Evolutionary conservation across 2,113 vertebrate genomes (phyloP).

Genomic region (Siniperca knerii): DNA sequence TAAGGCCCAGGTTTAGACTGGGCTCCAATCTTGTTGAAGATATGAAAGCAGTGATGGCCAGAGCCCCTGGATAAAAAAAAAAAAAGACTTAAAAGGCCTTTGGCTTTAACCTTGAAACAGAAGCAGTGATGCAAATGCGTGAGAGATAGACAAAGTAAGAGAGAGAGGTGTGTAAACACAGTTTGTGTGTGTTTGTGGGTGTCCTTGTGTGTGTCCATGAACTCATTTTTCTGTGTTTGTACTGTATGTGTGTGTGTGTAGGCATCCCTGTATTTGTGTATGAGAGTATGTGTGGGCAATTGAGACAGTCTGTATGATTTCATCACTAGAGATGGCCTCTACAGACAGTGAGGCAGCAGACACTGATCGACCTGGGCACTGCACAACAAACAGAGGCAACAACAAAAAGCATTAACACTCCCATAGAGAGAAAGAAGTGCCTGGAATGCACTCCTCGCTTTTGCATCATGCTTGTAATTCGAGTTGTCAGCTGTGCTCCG

Average conservation of each 20-base stretch:
- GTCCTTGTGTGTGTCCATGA: slow-evolving; percentile 30
- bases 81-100: slow-evolving; percentile 38
- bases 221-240: slow-evolving; percentile 32
- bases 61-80: slow-evolving; percentile 33
- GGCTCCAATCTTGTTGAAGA: slow-evolving; percentile 45
- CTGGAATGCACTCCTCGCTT: slow-evolving; percentile 47
- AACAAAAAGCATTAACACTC: slow-evolving; percentile 51
- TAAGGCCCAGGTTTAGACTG: slow-evolving; percentile 53
- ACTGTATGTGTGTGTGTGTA: background rate
- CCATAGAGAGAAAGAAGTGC: slow-evolving; percentile 34
- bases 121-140: slow-evolving; percentile 21
- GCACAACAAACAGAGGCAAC: slow-evolving; percentile 54
- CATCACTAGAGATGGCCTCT: slow-evolving; percentile 42
- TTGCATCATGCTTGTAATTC: slow-evolving; percentile 50
- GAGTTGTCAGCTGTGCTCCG: slow-evolving; percentile 44
- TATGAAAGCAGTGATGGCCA: slow-evolving; percentile 52
- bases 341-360: slow-evolving; percentile 52
- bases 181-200: background rate
- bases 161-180: slow-evolving; percentile 13
- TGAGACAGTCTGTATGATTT: slow-evolving; percentile 36
- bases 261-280: slow-evolving; percentile 33
- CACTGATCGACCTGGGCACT: slow-evolving; percentile 44
- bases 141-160: background rate
- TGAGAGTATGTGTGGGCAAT: slow-evolving; percentile 40
- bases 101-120: slow-evolving; percentile 51